Percentiles rank a stretch among this genome's conserved stretches.
Conservation (phyloP, 2,797 vertebrate genomes). For the Enteromius mattozi region DNA sequence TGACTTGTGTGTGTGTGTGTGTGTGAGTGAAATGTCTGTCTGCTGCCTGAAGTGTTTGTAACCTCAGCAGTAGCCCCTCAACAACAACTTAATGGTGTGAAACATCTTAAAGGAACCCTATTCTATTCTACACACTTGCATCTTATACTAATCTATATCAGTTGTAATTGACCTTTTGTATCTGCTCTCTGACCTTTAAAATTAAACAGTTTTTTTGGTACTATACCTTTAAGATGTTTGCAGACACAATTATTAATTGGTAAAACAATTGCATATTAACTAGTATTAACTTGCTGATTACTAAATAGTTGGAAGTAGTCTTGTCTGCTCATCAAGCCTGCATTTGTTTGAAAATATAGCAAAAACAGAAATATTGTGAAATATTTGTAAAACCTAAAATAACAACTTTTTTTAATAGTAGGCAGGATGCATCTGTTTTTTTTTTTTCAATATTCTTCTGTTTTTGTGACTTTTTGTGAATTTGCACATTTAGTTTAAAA, state of each 20-base stretch:
- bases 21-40: slow-evolving; percentile 11
- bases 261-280: background rate
- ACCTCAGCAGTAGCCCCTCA: slow-evolving; percentile 4
- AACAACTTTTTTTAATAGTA: background rate
- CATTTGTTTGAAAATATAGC: background rate
- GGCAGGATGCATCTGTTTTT: too few relatives aligned
- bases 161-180: background rate
- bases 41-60: slow-evolving; percentile 18
- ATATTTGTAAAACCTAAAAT: background rate
- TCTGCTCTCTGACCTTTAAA: background rate
- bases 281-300: background rate
- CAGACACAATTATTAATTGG: background rate
- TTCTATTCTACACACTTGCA: background rate
- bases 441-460: too few relatives aligned
- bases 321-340: background rate
- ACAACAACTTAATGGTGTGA: background rate
- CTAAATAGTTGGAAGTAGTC: background rate
- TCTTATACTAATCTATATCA: background rate
- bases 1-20: slow-evolving; percentile 28
- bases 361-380: background rate
- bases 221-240: background rate
- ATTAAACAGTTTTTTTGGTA: background rate
- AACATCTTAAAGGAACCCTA: background rate
- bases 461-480: too few relatives aligned
- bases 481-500: too few relatives aligned